Conservation (phyloP, 64 coral and sea anemone species). For the Trachythela sp. region DNA sequence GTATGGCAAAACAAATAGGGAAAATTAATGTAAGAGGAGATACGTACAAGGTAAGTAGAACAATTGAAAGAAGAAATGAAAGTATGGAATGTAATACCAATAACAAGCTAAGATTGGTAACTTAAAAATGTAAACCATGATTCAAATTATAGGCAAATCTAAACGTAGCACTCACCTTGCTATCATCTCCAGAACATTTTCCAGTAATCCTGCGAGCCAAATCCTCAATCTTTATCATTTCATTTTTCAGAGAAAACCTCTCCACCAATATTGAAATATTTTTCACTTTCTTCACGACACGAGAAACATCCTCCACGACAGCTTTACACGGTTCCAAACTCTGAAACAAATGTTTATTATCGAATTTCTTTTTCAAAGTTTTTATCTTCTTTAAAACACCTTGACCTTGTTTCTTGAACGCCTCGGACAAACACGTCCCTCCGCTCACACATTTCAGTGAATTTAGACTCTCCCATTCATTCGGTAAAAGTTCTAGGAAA, state of each 20-base stretch:
- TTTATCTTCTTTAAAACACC: not conserved
- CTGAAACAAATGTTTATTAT: slow-evolving; percentile 59
- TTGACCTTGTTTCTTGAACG: not conserved
- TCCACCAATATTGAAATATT: slow-evolving; percentile 59
- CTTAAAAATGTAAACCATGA: no score
- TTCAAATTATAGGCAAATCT: no score
- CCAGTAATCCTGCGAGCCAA: slow-evolving; percentile 49
- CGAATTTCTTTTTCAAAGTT: not conserved
- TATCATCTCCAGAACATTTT: not conserved
- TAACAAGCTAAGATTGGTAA: no score
- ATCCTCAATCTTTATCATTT: slow-evolving; percentile 56
- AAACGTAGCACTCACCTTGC: no score
- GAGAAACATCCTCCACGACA: not conserved
- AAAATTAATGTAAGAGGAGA: no score
- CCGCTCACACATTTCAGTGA: not conserved
- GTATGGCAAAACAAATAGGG: no score
- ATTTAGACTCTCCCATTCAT: not conserved
- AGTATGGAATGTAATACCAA: no score
- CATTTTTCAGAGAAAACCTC: slow-evolving; percentile 64
- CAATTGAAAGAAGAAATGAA: no score
- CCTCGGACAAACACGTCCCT: slow-evolving; percentile 12
- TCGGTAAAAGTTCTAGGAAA: not conserved
- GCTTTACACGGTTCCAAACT: slow-evolving; percentile 48
- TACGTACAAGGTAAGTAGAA: no score
- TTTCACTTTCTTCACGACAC: no score